phyloP scores from a whole-genome alignment of 2,797 vertebrate genomes.

The Megaceryle alcyon region DNA sequence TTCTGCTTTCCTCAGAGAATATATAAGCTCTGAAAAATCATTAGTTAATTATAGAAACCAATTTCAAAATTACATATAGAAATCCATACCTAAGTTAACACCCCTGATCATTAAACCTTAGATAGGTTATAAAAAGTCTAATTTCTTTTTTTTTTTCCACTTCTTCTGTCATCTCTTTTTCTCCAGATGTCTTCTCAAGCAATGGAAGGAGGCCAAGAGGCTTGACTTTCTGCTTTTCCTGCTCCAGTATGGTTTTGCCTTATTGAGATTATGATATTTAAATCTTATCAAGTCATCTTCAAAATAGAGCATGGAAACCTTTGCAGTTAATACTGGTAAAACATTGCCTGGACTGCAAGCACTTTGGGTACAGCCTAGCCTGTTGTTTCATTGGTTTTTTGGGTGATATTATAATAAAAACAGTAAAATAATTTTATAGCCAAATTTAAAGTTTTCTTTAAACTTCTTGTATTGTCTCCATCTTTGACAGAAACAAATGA shows the following conservation, averaged over 20 bases:
- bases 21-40: neutral
- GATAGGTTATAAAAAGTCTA: constrained; percentile 1
- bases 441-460: neutral
- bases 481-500: neutral
- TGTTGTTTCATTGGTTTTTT: neutral
- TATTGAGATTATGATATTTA: neutral
- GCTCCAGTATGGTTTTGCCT: neutral
- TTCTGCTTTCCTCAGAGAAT: neutral
- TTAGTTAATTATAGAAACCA: constrained; percentile 18
- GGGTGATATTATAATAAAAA: neutral
- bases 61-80: constrained; percentile 8
- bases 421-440: neutral
- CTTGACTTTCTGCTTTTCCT: neutral
- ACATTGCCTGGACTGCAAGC: neutral
- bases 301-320: neutral
- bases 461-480: neutral
- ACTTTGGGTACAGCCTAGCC: neutral
- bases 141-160: neutral
- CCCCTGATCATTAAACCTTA: neutral
- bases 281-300: neutral
- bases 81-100: neutral
- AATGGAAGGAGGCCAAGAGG: neutral
- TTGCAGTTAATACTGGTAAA: neutral
- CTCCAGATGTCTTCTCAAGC: neutral
- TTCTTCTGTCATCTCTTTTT: neutral